phyloP scores from a whole-genome alignment of 2,113 vertebrate species.

The Leptocoma aspasia region DNA sequence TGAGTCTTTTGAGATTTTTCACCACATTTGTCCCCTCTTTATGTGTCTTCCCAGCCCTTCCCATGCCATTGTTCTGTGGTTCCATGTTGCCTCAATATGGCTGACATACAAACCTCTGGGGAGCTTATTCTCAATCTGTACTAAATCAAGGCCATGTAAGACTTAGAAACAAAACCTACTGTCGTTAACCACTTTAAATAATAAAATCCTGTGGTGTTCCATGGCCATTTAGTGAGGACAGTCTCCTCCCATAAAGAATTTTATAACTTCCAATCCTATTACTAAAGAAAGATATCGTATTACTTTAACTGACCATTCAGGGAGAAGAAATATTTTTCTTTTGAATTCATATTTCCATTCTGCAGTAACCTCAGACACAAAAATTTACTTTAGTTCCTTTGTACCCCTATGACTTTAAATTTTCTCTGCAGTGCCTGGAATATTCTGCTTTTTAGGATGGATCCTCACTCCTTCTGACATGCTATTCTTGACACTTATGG shows the following conservation, averaged over 20 bases:
- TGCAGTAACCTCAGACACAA: not conserved
- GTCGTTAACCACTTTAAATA: not conserved
- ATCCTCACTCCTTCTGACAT: not conserved
- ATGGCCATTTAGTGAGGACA: not conserved
- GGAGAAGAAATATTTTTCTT: not conserved
- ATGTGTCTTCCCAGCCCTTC: not conserved
- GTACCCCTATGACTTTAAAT: not conserved
- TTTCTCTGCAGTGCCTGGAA: not conserved
- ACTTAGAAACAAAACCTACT: not conserved
- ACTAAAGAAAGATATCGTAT: not conserved
- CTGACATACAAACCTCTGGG: not conserved
- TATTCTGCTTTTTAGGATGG: not conserved
- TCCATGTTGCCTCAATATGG: not conserved
- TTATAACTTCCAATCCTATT: not conserved
- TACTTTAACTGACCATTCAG: not conserved
- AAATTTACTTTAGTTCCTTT: not conserved
- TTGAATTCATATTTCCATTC: not conserved
- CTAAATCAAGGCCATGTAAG: not conserved
- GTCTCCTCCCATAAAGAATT: not conserved
- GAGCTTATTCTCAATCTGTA: not conserved
- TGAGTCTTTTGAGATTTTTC: not conserved
- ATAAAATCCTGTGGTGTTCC: not conserved
- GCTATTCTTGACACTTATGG: not conserved
- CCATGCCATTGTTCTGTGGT: accelerated
- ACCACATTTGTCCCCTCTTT: not conserved